Base-by-base conservation (phyloP, 2,113 vertebrate species). In the Gasterosteus nipponicus region DNA sequence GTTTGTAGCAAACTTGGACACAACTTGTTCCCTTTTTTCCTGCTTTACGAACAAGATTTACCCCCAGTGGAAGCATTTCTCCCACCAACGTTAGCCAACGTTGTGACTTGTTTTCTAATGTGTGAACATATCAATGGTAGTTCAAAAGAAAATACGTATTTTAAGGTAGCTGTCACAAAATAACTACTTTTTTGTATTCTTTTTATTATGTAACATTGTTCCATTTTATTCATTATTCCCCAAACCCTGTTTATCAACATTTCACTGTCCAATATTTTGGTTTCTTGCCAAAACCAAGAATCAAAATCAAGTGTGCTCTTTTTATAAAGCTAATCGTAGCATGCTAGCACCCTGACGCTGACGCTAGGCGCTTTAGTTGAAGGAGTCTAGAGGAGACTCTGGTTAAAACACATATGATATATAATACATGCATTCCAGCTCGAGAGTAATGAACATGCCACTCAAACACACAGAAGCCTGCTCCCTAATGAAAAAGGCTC, bases 391-490 rank as follows among this genome's bases (percentile, higher is more conserved):
- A 33, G 51, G 33, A 67, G 65, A 3, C 12, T 65, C 29, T 67
- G 51, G 46, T 66, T 38, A 9, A 35, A 38, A 67, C 7, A 15
- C 19, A 66, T 11, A 51, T 14, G 29, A 19, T 35, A 10, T 16
- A 49, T 8, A 33, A 49, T 2, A 66, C 15, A 57, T 57, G 35
- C 22, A 69, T 11, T 16, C 35, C 38, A 19, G 15, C 35, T 26
- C 2, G 47, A 1, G 7, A 6, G 26, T 26, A 57, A 7, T 35
- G 18, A n/a, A 51, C 46, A 35, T 38, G 61, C 58, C 35, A 56
- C 15, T 66, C 71, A 65, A 7, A 67, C 44, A 35, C 1, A 69
- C 75, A 69, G 39, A 68, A 51, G 33, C 22, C 7, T 41, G 18
- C 35, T 59, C 5, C 19, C 12, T 0, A 35, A 38, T 19, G 14